Evolutionary conservation across 2,113 vertebrate species (phyloP).

Genomic region (Dicrurus megarhynchus): DNA sequence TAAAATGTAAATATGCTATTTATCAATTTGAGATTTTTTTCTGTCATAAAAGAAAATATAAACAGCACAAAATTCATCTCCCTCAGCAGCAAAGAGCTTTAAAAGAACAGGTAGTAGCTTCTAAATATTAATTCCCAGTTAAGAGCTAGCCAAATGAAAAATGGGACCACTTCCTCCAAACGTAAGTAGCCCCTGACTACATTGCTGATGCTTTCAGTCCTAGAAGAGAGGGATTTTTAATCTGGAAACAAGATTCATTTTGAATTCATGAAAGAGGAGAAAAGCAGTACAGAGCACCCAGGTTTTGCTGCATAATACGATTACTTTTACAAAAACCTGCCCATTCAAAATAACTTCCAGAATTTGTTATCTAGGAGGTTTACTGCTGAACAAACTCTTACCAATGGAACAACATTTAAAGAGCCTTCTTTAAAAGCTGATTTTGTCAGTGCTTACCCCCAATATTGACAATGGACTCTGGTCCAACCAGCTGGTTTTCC

Average conservation of each 20-base stretch:
- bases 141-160: background rate
- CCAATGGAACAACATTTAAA: background rate
- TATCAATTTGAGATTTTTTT: background rate
- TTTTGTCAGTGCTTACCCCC: conserved; percentile 78
- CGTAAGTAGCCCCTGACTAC: background rate
- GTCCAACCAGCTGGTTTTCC: conserved; percentile 86
- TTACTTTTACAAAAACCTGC: background rate
- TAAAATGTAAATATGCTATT: background rate
- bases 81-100: background rate
- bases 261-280: background rate
- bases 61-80: background rate
- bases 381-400: background rate
- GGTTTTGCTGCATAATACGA: background rate
- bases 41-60: background rate
- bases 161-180: background rate
- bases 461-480: conserved; percentile 88
- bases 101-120: background rate
- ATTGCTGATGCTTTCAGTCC: background rate
- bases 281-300: background rate
- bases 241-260: background rate
- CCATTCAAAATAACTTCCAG: background rate
- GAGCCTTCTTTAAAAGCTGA: background rate
- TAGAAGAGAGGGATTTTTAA: background rate
- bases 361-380: background rate
- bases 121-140: background rate